Evolutionary conservation across 1,140 invertebrate species (phyloP).

Genomic region (Argopecten irradians): DNA sequence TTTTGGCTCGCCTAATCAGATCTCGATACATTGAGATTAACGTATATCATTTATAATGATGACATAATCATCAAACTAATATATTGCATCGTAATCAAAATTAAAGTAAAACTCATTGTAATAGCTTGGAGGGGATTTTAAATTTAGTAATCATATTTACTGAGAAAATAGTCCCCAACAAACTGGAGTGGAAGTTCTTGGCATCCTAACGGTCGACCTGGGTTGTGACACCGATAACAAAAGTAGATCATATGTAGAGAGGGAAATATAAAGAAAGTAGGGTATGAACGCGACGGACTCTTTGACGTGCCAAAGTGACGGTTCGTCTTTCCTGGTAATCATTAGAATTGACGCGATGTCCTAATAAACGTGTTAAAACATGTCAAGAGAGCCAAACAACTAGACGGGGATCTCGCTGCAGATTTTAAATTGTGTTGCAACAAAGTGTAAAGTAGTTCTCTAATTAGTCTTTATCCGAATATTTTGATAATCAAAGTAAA

Average conservation of each 20-base stretch:
- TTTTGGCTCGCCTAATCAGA: too few species aligned
- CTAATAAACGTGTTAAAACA: neutral
- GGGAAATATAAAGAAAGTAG: neutral
- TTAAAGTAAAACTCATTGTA: too few species aligned
- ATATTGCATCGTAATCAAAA: too few species aligned
- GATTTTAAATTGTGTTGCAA: slow-evolving; percentile 28
- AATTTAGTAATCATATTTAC: too few species aligned
- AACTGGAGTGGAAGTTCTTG: neutral
- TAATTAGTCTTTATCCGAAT: too few species aligned
- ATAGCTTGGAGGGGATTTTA: too few species aligned
- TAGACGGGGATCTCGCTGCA: slow-evolving; percentile 28
- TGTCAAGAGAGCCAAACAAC: neutral
- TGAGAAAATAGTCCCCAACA: neutral
- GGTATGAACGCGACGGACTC: neutral
- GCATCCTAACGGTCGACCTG: slow-evolving; percentile 30
- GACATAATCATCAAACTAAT: too few species aligned
- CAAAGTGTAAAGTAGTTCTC: slow-evolving; percentile 33
- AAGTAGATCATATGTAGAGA: neutral
- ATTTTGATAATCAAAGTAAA: too few species aligned
- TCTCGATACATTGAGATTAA: too few species aligned
- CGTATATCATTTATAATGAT: too few species aligned
- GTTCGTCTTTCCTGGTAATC: neutral
- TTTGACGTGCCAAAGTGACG: neutral
- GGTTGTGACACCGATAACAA: slow-evolving; percentile 2
- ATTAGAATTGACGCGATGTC: slow-evolving; percentile 26